A percentile compares a stretch with the other conserved stretches of the same genome.
phyloP scores from a whole-genome alignment of 1,140 invertebrate species.

The Drosophila bipectinata region DNA sequence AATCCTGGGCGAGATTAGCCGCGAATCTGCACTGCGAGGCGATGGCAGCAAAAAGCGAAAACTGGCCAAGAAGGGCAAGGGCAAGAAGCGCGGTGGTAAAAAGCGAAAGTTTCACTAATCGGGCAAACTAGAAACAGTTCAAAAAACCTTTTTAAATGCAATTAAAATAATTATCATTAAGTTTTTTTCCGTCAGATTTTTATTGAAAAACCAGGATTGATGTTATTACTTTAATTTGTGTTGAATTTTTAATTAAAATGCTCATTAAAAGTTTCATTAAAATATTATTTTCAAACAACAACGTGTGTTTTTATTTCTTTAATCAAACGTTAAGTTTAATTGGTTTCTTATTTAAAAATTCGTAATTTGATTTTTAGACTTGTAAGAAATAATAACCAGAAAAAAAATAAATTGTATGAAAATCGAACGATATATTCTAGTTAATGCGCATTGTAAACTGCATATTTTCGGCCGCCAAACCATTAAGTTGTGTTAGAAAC shows the following conservation, averaged over 20 bases:
- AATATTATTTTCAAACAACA: conserved; percentile 1
- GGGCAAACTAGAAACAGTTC: conserved; percentile 22
- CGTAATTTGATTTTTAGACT: conserved; percentile 7
- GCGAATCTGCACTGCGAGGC: conserved; percentile 77
- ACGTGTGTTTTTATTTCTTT: conserved; percentile 22
- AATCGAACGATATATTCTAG: conserved; percentile 15
- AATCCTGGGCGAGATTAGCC: conserved; percentile 87
- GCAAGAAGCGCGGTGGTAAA: conserved; percentile 84
- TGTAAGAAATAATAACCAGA: conserved; percentile 13
- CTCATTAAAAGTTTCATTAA: conserved; percentile 33
- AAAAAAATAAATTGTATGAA: conserved; percentile 16
- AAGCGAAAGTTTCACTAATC: conserved; percentile 85
- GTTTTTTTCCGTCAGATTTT: background rate
- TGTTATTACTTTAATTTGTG: conserved; percentile 25
- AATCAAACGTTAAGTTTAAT: background rate
- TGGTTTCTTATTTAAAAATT: background rate
- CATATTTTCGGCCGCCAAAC: conserved; percentile 65
- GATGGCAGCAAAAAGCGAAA: conserved; percentile 84
- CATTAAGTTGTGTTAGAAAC: conserved; percentile 34
- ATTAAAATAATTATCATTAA: background rate
- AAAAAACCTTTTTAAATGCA: conserved; percentile 8
- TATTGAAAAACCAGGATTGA: background rate
- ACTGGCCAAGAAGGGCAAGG: conserved; percentile 83
- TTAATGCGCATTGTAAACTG: conserved; percentile 72
- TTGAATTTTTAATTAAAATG: conserved; percentile 36